Evolutionary conservation across 2,888 invertebrate genomes (phyloP).

Genomic region (Abscondita cerata): DNA sequence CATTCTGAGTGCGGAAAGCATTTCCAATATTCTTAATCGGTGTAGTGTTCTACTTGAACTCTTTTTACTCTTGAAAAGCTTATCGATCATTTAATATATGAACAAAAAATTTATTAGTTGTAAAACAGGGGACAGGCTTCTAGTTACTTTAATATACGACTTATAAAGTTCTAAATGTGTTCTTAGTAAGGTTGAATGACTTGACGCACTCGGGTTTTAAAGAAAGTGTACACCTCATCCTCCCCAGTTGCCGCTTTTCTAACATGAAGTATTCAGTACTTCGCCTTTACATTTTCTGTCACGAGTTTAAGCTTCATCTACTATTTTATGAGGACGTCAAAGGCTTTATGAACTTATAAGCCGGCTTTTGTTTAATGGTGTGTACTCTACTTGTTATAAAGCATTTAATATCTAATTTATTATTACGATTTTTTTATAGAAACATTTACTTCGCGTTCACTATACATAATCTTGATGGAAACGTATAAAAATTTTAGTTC

Average conservation of each 20-base stretch:
- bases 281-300: conserved; percentile 25
- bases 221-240: conserved; percentile 35
- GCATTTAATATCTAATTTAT: too few species aligned
- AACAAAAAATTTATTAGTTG: not conserved
- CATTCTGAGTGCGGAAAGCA: too few species aligned
- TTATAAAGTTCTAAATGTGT: conserved; percentile 28
- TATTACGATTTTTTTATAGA: too few species aligned
- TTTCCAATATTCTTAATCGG: too few species aligned
- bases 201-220: conserved; percentile 42
- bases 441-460: too few species aligned
- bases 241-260: conserved; percentile 42
- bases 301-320: conserved; percentile 22
- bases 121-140: not conserved
- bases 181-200: conserved; percentile 33
- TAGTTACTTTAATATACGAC: conserved; percentile 14
- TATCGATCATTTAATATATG: too few species aligned
- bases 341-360: conserved; percentile 22
- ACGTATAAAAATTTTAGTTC: too few species aligned
- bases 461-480: too few species aligned
- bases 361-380: conserved; percentile 10
- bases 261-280: conserved; percentile 40
- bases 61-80: too few species aligned
- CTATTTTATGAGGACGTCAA: conserved; percentile 20
- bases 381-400: too few species aligned
- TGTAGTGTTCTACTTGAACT: too few species aligned